Base-by-base conservation (phyloP, 1,140 invertebrate genomes). In the Pteromalus puparum region DNA sequence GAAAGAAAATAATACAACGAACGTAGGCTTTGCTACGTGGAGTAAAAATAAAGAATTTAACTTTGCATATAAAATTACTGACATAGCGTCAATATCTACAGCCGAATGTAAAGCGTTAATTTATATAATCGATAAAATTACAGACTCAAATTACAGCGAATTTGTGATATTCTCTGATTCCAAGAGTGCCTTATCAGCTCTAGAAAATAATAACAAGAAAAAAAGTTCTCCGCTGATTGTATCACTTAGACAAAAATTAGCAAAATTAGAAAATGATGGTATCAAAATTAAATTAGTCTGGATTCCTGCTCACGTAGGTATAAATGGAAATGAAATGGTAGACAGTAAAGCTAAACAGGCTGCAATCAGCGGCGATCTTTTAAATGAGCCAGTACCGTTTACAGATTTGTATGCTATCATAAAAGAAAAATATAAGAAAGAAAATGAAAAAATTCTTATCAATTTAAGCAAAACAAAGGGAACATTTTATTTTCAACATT, bases 301-400 rank as follows among this genome's bases (percentile, higher is more conserved):
- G 75, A 48, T 86, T 21, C 86, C 83, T 1, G 26, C 86, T 10
- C 86, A 86, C 68, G 68, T 75, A 28, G 83, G 83, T 21, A 84
- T 86, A 67, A 1, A 13, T 26, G 80, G 76, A 10, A 86, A 86
- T 78, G 86, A 86, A 18, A 75, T 26, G 1, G 86, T 73, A 0
- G 83, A 86, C n/a, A 24, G 46, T 53, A 6, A 10, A 6, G 86
- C 83, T 1, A 84, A 76, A 34, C 13, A n/a, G 21, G 86, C 86
- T 65, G 76, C 80, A 15, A 70, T 15, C 1, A 48, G 13, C 30
- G 79, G 74, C 7, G 1, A 24, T 12, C 53, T 81, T 12, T 26
- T 76, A 46, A 81, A 70, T 76, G 77, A 38, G 24, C 21, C 70
- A 18, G 73, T 85, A 28, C 83, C 83, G 68, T 48, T 85, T 21